Percentiles rank a stretch among this genome's conserved stretches.
phyloP scores from a whole-genome alignment of 2,888 invertebrate species.

The Stenichneumon culpator region DNA sequence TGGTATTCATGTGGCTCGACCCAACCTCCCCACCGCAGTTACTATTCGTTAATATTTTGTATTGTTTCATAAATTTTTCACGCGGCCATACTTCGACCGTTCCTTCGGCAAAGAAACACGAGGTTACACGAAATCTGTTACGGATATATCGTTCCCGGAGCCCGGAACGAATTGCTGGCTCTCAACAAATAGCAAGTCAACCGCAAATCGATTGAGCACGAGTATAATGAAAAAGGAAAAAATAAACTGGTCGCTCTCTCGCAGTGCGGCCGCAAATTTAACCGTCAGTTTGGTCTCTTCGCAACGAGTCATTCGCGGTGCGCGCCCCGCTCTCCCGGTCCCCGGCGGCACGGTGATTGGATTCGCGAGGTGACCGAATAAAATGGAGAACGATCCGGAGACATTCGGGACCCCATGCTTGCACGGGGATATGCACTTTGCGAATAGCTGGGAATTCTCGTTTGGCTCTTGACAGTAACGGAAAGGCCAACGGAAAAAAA shows the following conservation, averaged over 20 bases:
- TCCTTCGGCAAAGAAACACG: background rate
- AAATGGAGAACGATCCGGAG: constrained; percentile 38
- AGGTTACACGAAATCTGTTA: background rate
- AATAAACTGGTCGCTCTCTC: constrained; percentile 31
- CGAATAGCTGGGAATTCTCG: constrained; percentile 36
- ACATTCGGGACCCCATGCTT: constrained; percentile 8
- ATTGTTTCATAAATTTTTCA: background rate
- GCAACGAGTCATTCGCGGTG: constrained; percentile 62
- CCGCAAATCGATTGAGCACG: constrained; percentile 63
- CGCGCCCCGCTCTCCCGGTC: constrained; percentile 4
- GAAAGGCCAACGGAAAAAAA: background rate
- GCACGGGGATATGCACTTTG: background rate
- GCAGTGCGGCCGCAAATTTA: constrained; percentile 64
- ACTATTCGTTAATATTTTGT: constrained; percentile 16
- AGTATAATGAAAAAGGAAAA: constrained; percentile 62
- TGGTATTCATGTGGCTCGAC: constrained; percentile 7
- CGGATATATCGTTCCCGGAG: constrained; percentile 6
- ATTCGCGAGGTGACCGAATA: constrained; percentile 63
- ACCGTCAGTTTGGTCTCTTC: constrained; percentile 64
- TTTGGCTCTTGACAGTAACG: constrained; percentile 7
- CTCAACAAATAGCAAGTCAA: constrained; percentile 44
- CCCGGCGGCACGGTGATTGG: constrained; percentile 50
- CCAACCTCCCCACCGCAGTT: background rate
- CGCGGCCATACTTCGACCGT: background rate
- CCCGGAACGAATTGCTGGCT: constrained; percentile 25